Percentiles rank a stretch among this genome's conserved stretches.
Conservation (phyloP, 2,888 invertebrate species). For the Ernsta delagoae region DNA sequence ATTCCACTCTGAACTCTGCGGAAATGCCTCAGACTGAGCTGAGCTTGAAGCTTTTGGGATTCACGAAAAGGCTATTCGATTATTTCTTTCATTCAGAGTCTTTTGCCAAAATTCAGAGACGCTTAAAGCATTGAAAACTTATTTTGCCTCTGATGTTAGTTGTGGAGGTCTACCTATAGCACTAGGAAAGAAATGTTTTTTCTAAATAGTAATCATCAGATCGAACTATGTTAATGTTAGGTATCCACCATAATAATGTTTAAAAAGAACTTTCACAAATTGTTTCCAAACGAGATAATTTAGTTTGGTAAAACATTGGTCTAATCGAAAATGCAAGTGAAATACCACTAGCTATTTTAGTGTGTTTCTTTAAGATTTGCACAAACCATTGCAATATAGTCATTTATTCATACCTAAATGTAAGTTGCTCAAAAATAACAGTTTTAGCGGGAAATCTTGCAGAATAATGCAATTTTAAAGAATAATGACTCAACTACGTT, state of each 20-base stretch:
- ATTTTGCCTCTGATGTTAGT: constrained; percentile 10
- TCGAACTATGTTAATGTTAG: background rate
- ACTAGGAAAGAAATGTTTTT: too few species aligned
- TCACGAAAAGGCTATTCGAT: constrained; percentile 27
- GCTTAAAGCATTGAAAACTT: constrained; percentile 5
- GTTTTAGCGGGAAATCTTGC: constrained; percentile 10
- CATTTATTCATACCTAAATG: background rate
- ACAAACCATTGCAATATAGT: background rate
- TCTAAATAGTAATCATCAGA: too few species aligned
- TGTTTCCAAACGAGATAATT: too few species aligned
- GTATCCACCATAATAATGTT: too few species aligned
- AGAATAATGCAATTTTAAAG: constrained; percentile 29
- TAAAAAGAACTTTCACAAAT: too few species aligned
- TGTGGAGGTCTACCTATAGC: too few species aligned
- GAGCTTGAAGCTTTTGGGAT: constrained; percentile 15
- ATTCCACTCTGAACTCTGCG: constrained; percentile 23
- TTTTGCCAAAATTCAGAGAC: background rate
- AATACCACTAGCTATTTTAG: background rate
- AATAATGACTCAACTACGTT: constrained; percentile 18
- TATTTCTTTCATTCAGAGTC: background rate
- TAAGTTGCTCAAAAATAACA: background rate
- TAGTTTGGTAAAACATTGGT: too few species aligned
- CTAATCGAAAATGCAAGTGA: too few species aligned
- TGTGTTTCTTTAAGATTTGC: background rate
- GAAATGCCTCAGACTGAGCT: constrained; percentile 11